Conservation (phyloP, 35 echinoderm and acorn worm genomes). For the Strongylocentrotus purpuratus region DNA sequence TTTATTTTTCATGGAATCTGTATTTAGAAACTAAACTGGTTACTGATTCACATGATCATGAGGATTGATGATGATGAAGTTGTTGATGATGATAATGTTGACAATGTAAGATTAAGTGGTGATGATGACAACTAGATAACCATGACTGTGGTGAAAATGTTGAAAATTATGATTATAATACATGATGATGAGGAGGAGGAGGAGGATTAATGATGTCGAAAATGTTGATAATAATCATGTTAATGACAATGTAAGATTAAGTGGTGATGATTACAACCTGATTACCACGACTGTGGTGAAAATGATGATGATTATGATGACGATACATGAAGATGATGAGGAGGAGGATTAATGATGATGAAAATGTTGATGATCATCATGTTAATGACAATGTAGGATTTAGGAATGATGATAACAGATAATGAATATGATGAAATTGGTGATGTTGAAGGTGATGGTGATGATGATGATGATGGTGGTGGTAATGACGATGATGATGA, state of each 20-base stretch:
- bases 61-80: too few relatives aligned
- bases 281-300: background rate
- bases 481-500: too few relatives aligned
- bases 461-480: too few relatives aligned
- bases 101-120: background rate
- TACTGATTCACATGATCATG: too few relatives aligned
- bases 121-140: background rate
- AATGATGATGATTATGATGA: background rate
- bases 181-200: background rate
- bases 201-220: background rate
- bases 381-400: too few relatives aligned
- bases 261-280: background rate
- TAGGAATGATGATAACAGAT: too few relatives aligned
- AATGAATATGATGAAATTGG: too few relatives aligned
- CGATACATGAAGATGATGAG: background rate
- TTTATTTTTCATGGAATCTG: too few relatives aligned
- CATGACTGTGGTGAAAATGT: background rate
- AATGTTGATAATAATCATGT: background rate
- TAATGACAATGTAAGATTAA: background rate
- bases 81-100: background rate
- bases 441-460: too few relatives aligned
- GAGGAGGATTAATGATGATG: background rate
- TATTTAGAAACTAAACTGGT: too few relatives aligned
- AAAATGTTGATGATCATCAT: background rate
- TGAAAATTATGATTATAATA: too few relatives aligned